Conservation (phyloP, 2,797 vertebrate species). For the Smutsia gigantea region DNA sequence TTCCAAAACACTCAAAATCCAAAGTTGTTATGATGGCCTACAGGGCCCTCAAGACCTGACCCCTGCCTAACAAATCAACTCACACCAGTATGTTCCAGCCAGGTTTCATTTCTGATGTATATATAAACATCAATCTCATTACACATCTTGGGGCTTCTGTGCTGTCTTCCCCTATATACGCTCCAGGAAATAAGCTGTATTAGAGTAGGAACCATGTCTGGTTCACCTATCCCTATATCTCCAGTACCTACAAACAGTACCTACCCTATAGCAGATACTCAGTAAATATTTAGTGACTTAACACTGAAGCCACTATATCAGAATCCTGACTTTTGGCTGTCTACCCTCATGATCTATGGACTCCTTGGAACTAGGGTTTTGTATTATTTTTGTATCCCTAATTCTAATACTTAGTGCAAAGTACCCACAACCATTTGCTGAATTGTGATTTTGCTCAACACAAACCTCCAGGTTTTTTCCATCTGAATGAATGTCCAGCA, state of each 20-base stretch:
- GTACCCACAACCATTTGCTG: conserved; percentile 19
- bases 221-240: background rate
- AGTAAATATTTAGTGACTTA: background rate
- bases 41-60: background rate
- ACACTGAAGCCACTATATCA: background rate
- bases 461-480: background rate
- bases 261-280: background rate
- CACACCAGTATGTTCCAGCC: background rate
- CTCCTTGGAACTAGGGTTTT: background rate
- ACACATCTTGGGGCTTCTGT: background rate
- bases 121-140: background rate
- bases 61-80: background rate
- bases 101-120: conserved; percentile 31
- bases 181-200: conserved; percentile 27
- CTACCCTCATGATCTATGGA: background rate
- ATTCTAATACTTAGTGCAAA: background rate
- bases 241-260: background rate
- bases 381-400: background rate
- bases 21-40: background rate
- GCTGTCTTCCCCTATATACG: background rate
- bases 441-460: conserved; percentile 33
- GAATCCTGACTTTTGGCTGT: conserved; percentile 36
- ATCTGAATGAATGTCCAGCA: conserved; percentile 14
- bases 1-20: conserved; percentile 29
- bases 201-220: background rate